Evolutionary conservation across 2,797 vertebrate species (phyloP).

Genomic region (Hemibagrus guttatus): DNA sequence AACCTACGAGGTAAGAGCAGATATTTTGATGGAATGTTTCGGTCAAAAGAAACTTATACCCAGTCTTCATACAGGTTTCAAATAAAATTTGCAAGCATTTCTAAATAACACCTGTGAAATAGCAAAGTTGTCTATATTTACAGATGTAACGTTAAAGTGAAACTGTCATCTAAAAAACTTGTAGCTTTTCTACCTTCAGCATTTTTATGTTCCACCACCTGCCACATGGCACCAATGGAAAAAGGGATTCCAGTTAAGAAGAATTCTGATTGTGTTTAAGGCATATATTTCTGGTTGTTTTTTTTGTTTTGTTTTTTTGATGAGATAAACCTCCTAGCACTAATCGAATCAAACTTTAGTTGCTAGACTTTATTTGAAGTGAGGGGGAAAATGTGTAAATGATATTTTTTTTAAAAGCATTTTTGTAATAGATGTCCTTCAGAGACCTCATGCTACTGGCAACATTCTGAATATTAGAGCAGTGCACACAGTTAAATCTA

Average conservation of each 20-base stretch:
- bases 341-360: neutral
- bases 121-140: neutral
- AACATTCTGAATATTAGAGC: neutral
- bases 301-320: no score
- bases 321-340: neutral
- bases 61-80: neutral
- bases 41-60: neutral
- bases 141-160: neutral
- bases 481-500: neutral
- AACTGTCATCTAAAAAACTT: neutral
- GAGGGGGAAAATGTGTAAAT: neutral
- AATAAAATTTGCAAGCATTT: neutral
- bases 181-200: neutral
- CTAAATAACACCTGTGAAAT: neutral
- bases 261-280: neutral
- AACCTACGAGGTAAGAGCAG: conserved; percentile 91
- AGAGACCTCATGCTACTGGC: neutral
- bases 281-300: neutral
- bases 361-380: neutral
- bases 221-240: neutral
- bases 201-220: neutral
- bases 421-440: neutral
- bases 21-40: neutral
- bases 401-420: neutral
- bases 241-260: neutral